Evolutionary conservation across 2,113 vertebrate species (phyloP).

Genomic region (Dipodomys stephensi): DNA sequence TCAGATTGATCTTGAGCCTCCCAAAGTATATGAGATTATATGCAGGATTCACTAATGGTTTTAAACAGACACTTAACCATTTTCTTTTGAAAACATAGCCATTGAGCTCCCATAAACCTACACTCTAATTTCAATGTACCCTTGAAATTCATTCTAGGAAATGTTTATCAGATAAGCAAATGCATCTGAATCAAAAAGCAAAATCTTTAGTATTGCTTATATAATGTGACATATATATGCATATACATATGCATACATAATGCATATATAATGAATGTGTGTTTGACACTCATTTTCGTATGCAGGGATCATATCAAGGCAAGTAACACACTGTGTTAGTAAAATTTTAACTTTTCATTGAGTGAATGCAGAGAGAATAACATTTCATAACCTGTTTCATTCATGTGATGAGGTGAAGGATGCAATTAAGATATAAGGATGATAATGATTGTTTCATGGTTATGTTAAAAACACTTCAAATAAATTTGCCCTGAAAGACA

Average conservation of each 20-base stretch:
- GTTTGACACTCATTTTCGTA: not conserved
- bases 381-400: slow-evolving; percentile 49
- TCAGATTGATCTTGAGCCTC: too few species aligned
- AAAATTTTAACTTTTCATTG: slow-evolving; percentile 49
- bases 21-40: too few species aligned
- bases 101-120: not conserved
- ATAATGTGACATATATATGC: too few species aligned
- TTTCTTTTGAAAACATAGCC: slow-evolving; percentile 5
- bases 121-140: not conserved
- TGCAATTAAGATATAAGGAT: slow-evolving; percentile 30
- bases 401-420: slow-evolving; percentile 27
- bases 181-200: not conserved
- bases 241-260: too few species aligned
- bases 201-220: not conserved
- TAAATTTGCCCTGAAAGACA: slow-evolving; percentile 51
- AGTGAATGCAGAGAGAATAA: not conserved
- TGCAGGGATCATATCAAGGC: not conserved
- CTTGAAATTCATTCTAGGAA: slow-evolving; percentile 24
- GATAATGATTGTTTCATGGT: not conserved
- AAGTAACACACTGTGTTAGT: slow-evolving; percentile 7
- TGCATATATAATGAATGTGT: too few species aligned
- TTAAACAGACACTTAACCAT: not conserved
- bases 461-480: not conserved
- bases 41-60: not conserved
- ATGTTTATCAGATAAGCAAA: slow-evolving; percentile 11